Evolutionary conservation across 2,113 vertebrate species (phyloP).

Genomic region (Forbesichthys papilliferus): DNA sequence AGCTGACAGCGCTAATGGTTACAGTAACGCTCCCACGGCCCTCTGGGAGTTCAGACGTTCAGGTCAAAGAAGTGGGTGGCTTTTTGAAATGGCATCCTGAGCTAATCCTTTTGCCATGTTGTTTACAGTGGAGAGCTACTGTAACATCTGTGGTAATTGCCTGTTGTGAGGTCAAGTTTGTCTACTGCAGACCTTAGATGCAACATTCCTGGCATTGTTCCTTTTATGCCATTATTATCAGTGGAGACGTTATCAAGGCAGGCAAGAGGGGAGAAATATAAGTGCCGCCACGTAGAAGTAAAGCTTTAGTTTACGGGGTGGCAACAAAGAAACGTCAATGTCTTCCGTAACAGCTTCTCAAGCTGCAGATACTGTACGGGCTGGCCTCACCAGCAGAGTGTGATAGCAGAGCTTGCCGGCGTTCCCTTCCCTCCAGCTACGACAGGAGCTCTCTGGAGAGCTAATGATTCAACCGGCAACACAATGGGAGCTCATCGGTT

Average conservation of each 20-base stretch:
- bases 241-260: not conserved
- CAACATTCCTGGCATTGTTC: too few relatives aligned
- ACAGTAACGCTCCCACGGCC: slow-evolving; percentile 30
- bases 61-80: not conserved
- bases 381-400: not conserved
- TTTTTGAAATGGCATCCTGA: too few relatives aligned
- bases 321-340: slow-evolving; percentile 25
- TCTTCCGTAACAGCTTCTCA: slow-evolving; percentile 3
- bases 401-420: slow-evolving; percentile 7
- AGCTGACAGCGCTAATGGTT: slow-evolving; percentile 33
- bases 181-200: too few relatives aligned
- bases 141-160: too few relatives aligned
- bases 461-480: slow-evolving; percentile 23
- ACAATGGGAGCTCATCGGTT: slow-evolving; percentile 19
- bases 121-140: too few relatives aligned
- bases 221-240: too few relatives aligned
- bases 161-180: too few relatives aligned
- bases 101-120: too few relatives aligned
- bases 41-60: slow-evolving; percentile 8
- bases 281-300: not conserved
- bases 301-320: not conserved
- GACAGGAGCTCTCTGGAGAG: slow-evolving; percentile 25
- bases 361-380: not conserved
- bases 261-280: not conserved
- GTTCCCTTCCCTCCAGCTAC: slow-evolving; percentile 1